Evolutionary conservation across 2,888 invertebrate genomes (phyloP), one percentile per base, ranked within the genome.

Genomic region (Orthosia cruda): DNA sequence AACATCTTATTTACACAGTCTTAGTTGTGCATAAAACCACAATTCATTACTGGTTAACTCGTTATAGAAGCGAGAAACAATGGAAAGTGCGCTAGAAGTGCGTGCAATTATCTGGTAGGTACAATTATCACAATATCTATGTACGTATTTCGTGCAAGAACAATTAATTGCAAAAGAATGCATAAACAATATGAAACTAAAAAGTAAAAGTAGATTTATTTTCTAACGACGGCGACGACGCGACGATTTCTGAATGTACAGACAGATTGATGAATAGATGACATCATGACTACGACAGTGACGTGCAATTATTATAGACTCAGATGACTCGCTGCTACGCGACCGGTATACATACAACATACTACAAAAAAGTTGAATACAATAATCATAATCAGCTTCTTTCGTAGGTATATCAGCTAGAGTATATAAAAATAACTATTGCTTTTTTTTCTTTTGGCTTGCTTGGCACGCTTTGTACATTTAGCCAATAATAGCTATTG

Each of bases 1-100:
- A 74, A 77, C 71, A 80, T 85, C 74, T 59, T 80, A 80, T 74
- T 75, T 76, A 84, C 71, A 82, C 82, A 85, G 75, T 75, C 83
- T 69, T 62, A 59, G 26, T 61, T 58, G 65, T 69, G 75, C 57
- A 68, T 73, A 75, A 69, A 65, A 18, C 18, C 9, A 18, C 57
- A 32, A 57, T 54, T 26, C 0, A 62, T 62, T 54, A 13, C 66
- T 57, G 64, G 16, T 23, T 74, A 74, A 71, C 45, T 62, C 15
- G 20, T 16, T 61, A 49, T 68, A 54, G 16, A 45, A 68, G 20
- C 50, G 52, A 55, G 20, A 68, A 67, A 71, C 50, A 66, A 47
- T 74, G 20, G 20, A 16, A 69, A 68, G 32, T 32, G 26, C 26
- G 26, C 26, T 4, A 47, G 61, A 66, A 73, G 77, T 64, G 67